phyloP scores from a whole-genome alignment of 2,797 vertebrate genomes.

The Sylvilagus floridanus region DNA sequence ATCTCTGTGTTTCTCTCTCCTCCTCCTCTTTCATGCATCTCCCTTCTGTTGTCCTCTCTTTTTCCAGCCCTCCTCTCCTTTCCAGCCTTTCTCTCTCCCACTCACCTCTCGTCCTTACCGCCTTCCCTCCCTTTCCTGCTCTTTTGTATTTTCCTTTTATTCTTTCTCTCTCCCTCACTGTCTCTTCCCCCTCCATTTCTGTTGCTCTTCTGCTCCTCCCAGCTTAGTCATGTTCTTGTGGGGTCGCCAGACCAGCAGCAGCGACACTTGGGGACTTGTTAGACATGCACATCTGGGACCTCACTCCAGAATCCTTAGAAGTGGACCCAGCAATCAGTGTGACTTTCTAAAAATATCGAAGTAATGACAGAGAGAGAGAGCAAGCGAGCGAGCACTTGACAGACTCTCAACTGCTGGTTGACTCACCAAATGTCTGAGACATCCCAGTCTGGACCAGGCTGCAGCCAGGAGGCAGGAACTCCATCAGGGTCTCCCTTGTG shows the following conservation, averaged over 20 bases:
- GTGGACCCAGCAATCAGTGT: background rate
- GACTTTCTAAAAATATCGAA: too few relatives aligned
- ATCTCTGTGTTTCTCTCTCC: accelerated
- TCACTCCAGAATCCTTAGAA: background rate
- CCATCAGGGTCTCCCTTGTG: too few relatives aligned
- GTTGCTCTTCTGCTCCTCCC: too few relatives aligned
- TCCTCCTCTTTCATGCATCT: background rate
- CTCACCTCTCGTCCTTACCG: background rate
- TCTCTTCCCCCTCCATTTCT: background rate
- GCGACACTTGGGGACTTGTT: background rate
- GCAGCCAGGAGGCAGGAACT: too few relatives aligned
- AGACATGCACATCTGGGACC: background rate
- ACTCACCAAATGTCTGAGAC: too few relatives aligned
- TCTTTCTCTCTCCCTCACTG: background rate
- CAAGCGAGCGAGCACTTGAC: too few relatives aligned
- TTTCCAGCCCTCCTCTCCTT: background rate
- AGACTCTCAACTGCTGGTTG: too few relatives aligned
- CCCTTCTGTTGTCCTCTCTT: accelerated
- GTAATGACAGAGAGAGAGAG: too few relatives aligned
- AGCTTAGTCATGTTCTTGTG: accelerated
- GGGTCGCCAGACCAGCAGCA: background rate
- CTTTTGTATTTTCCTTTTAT: too few relatives aligned
- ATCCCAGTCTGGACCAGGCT: too few relatives aligned
- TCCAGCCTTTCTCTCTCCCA: background rate
- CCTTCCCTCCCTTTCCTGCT: background rate